These are phyloP conservation scores for Parnassius smintheus DNA, from an alignment of 2,888 invertebrate species.

Conservation along the genomic window DNA sequence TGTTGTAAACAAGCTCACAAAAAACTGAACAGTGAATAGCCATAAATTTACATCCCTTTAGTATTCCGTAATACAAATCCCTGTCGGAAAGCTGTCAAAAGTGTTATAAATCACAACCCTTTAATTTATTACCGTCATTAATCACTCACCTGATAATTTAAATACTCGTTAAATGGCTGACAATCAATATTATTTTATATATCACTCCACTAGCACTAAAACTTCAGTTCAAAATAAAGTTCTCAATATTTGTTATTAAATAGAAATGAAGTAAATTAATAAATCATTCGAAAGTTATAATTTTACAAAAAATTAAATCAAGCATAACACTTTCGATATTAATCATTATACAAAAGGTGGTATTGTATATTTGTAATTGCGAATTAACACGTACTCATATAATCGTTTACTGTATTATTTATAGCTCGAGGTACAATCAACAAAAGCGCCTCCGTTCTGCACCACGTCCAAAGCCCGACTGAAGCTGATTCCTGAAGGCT, in stretches of 20 bases:
- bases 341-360: background rate
- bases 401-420: conserved; percentile 9
- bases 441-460: conserved; percentile 7
- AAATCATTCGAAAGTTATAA: no score
- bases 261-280: background rate
- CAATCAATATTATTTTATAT: conserved; percentile 3
- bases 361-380: background rate
- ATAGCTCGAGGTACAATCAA: conserved; percentile 6
- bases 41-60: conserved; percentile 20
- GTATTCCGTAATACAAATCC: conserved; percentile 7
- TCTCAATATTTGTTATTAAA: background rate
- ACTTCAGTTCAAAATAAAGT: conserved; percentile 12
- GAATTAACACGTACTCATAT: conserved; percentile 4
- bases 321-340: conserved; percentile 4
- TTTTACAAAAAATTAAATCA: background rate
- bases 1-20: no score
- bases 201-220: conserved; percentile 13
- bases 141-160: conserved; percentile 24
- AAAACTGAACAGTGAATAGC: background rate
- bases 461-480: conserved; percentile 21
- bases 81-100: conserved; percentile 15
- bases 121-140: conserved; percentile 17
- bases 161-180: background rate
- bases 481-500: conserved; percentile 19
- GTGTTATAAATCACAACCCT: conserved; percentile 12